Evolutionary conservation across 2,113 vertebrate genomes (phyloP).

Genomic region (Hemibagrus wyckioides): DNA sequence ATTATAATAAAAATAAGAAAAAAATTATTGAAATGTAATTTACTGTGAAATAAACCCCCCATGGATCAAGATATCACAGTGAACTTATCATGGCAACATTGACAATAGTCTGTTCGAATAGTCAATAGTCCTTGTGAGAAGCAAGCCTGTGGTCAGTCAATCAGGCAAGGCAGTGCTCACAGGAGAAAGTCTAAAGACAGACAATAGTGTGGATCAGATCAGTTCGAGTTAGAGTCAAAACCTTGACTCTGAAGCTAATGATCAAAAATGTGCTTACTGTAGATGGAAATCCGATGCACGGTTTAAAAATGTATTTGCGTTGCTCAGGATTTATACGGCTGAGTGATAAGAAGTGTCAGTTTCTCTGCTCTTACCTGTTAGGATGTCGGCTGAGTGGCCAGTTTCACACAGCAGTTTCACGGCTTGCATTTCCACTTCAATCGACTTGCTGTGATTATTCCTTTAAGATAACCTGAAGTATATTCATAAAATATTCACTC

Average conservation of each 20-base stretch:
- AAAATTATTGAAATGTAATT: neutral
- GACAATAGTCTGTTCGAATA: neutral
- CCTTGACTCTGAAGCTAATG: neutral
- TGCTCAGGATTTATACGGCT: neutral
- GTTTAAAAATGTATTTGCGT: neutral
- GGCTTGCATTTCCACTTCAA: neutral
- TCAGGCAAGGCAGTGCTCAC: too few species aligned
- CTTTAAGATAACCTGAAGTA: neutral
- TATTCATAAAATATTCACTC: neutral
- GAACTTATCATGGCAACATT: neutral
- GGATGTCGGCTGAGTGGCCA: neutral
- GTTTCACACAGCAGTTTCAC: neutral
- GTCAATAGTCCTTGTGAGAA: neutral
- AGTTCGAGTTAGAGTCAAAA: neutral
- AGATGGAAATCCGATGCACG: neutral
- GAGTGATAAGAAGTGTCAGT: constrained; percentile 3
- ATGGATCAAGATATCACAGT: neutral
- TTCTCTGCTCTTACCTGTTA: neutral
- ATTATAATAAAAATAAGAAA: neutral
- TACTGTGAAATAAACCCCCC: neutral
- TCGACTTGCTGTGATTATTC: neutral
- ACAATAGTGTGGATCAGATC: neutral
- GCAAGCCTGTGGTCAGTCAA: neutral
- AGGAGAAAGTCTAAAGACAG: neutral
- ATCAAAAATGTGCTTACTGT: neutral